Evolutionary conservation across 2,888 invertebrate species (phyloP).

Genomic region (Platycnemis pennipes): DNA sequence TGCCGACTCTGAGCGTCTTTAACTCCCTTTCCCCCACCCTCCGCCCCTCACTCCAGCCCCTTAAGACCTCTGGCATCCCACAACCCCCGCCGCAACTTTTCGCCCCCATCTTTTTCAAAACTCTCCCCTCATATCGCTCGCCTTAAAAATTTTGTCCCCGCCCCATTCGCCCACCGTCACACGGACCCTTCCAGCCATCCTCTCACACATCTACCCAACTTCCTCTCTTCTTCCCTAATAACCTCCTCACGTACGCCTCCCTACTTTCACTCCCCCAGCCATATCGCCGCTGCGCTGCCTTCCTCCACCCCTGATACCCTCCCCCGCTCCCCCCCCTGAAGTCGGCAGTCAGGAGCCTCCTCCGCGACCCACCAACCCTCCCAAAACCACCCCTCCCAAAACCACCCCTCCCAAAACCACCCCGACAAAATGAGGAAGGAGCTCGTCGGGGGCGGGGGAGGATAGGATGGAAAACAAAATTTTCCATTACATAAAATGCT

Average conservation of each 20-base stretch:
- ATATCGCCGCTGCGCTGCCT: not conserved
- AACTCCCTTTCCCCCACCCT: not conserved
- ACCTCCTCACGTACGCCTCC: not conserved
- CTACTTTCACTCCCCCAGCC: not conserved
- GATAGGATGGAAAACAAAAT: not conserved
- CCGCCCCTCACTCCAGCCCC: not conserved
- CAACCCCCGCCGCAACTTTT: not conserved
- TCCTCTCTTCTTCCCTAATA: not conserved
- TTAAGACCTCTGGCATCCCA: not conserved
- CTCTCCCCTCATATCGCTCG: not conserved
- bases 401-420: not conserved
- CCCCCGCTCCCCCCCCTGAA: not conserved
- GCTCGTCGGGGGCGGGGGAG: not conserved
- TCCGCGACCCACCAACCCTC: not conserved
- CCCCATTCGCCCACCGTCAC: not conserved
- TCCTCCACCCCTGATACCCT: not conserved
- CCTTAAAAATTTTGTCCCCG: not conserved
- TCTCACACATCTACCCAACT: not conserved
- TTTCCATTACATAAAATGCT: slow-evolving; percentile 58
- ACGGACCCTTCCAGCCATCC: not conserved
- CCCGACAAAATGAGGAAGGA: not conserved
- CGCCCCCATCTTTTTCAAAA: not conserved
- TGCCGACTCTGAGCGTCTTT: not conserved
- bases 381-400: not conserved
- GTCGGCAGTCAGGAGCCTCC: not conserved